Percentiles rank a stretch among this genome's conserved stretches.
Evolutionary conservation across 2,797 vertebrate genomes (phyloP).

Genomic region (Austrolebias charrua): DNA sequence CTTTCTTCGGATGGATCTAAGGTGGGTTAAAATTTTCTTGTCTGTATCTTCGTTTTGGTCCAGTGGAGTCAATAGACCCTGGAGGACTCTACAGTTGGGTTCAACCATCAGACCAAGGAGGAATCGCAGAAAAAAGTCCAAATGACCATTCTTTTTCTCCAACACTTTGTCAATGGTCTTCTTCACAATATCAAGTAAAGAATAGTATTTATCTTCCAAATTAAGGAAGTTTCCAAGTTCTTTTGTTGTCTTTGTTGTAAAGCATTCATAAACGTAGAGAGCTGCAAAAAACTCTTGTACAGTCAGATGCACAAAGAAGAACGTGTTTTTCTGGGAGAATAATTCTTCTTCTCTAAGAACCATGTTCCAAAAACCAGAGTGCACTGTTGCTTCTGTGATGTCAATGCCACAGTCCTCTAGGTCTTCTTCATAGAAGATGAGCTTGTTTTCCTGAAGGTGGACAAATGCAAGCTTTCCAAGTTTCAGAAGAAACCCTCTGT

Average conservation of each 20-base stretch:
- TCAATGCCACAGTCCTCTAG: conserved; percentile 40
- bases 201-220: conserved; percentile 12
- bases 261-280: conserved; percentile 45
- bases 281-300: conserved; percentile 69
- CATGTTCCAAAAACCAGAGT: conserved; percentile 40
- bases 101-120: conserved; percentile 49
- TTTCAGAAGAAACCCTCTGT: conserved; percentile 53
- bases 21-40: conserved; percentile 49
- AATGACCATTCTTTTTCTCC: conserved; percentile 36
- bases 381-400: conserved; percentile 20
- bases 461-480: conserved; percentile 59
- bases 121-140: conserved; percentile 52
- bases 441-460: conserved; percentile 48
- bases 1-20: conserved; percentile 46
- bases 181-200: conserved; percentile 48
- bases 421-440: conserved; percentile 62
- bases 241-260: conserved; percentile 23
- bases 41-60: conserved; percentile 13
- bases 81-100: conserved; percentile 38
- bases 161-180: conserved; percentile 46
- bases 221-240: conserved; percentile 18
- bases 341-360: conserved; percentile 28
- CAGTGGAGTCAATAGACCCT: conserved; percentile 10
- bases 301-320: conserved; percentile 61
- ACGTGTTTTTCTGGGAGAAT: conserved; percentile 32